Percentiles rank a stretch among this genome's conserved stretches.
These are phyloP conservation scores for Lissonota sp. DNA, from an alignment of 2,888 invertebrate genomes.

Conservation along the genomic window DNA sequence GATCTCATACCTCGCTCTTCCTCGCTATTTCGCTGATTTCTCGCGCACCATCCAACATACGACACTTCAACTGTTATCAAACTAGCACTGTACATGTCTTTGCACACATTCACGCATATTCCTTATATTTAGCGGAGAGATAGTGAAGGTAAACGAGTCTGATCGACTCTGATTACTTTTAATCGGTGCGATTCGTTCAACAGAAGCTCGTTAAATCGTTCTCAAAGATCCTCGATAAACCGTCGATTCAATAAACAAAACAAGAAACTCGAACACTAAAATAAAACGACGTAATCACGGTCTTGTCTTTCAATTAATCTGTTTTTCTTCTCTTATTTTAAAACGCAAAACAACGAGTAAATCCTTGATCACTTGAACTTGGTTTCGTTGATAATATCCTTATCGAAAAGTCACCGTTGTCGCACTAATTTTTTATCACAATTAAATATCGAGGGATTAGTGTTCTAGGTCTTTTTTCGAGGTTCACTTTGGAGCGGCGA, in stretches of 20 bases:
- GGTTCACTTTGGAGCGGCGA: not conserved
- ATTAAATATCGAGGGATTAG: not conserved
- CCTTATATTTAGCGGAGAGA: not conserved
- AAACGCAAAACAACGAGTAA: slow-evolving; percentile 32
- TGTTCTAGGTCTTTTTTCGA: not conserved
- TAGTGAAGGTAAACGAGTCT: slow-evolving; percentile 58
- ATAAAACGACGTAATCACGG: not conserved
- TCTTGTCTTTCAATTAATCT: slow-evolving; percentile 22
- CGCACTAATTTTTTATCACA: slow-evolving; percentile 13
- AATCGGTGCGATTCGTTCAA: slow-evolving; percentile 41
- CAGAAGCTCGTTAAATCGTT: slow-evolving; percentile 41
- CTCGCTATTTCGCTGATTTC: slow-evolving; percentile 16
- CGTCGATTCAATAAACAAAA: slow-evolving; percentile 7
- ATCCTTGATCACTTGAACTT: not conserved
- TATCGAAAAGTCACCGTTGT: slow-evolving; percentile 2
- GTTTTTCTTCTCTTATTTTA: slow-evolving; percentile 2
- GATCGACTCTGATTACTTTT: slow-evolving; percentile 56
- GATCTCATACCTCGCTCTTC: slow-evolving; percentile 35
- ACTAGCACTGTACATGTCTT: slow-evolving; percentile 24
- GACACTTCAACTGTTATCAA: slow-evolving; percentile 32
- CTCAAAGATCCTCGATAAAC: slow-evolving; percentile 28
- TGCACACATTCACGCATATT: slow-evolving; percentile 7
- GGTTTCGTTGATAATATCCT: slow-evolving; percentile 31
- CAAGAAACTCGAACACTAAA: not conserved
- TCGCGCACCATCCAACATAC: slow-evolving; percentile 41